Percentiles rank a stretch among this genome's conserved stretches.
Conservation (phyloP, 2,888 invertebrate genomes). For the Phalera bucephala region DNA sequence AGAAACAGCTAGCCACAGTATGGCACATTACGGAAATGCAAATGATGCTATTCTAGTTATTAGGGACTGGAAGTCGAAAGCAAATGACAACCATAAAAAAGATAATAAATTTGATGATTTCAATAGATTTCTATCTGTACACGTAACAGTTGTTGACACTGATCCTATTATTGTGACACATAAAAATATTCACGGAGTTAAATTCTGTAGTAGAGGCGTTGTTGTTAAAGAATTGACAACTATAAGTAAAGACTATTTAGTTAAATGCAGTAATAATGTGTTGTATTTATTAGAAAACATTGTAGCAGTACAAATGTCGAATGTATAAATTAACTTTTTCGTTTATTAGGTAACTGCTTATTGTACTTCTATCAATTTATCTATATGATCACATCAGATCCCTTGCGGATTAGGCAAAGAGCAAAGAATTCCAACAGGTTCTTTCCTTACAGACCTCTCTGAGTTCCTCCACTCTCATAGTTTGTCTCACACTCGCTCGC, state of each 20-base stretch:
- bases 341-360: too few species aligned
- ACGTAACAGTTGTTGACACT: conserved; percentile 17
- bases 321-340: too few species aligned
- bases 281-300: not conserved
- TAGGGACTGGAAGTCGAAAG: conserved; percentile 23
- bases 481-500: too few species aligned
- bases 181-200: conserved; percentile 14
- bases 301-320: not conserved
- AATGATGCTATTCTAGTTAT: conserved; percentile 17
- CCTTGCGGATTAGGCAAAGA: too few species aligned
- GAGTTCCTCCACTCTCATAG: too few species aligned
- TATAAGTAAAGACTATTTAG: conserved; percentile 15
- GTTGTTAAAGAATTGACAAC: conserved; percentile 4
- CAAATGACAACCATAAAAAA: conserved; percentile 19
- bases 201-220: conserved; percentile 1
- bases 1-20: too few species aligned
- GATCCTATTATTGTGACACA: conserved; percentile 33
- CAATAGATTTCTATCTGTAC: conserved; percentile 17
- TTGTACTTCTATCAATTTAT: too few species aligned
- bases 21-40: conserved; percentile 31
- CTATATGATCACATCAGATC: too few species aligned
- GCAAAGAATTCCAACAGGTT: too few species aligned
- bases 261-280: conserved; percentile 4
- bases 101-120: conserved; percentile 21
- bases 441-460: too few species aligned